Percentiles rank a stretch among this genome's conserved stretches.
Evolutionary conservation across 2,113 vertebrate genomes (phyloP).

Genomic region (Ibidorhyncha struthersii): DNA sequence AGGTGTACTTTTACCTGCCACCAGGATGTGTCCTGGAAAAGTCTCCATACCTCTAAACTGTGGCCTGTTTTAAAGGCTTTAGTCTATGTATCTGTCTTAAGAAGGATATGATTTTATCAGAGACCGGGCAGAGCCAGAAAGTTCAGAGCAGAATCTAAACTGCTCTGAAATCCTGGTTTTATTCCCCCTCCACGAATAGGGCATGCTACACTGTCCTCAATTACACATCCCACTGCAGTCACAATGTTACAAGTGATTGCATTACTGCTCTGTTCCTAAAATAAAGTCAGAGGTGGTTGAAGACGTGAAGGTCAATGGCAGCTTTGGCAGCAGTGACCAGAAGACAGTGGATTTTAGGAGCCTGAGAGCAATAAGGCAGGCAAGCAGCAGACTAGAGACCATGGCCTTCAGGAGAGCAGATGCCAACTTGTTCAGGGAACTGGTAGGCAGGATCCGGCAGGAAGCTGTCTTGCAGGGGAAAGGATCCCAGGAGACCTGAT

Average conservation of each 20-base stretch:
- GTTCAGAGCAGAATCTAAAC: neutral
- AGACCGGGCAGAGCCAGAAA: neutral
- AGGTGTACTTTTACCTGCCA: neutral
- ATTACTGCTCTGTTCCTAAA: neutral
- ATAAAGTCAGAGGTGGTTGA: neutral
- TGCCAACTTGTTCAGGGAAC: neutral
- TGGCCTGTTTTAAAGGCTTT: neutral
- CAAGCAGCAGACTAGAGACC: neutral
- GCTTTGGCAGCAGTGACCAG: neutral
- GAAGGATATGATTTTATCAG: neutral
- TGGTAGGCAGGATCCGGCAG: neutral
- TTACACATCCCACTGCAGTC: neutral
- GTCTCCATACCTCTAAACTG: neutral
- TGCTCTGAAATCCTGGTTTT: neutral
- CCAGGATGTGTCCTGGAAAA: neutral
- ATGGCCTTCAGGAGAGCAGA: neutral
- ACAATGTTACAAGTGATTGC: no score
- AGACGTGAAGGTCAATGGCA: neutral
- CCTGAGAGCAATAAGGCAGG: neutral
- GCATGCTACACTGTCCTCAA: neutral
- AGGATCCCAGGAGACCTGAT: neutral
- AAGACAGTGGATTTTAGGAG: neutral
- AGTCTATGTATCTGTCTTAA: neutral
- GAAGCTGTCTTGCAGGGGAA: neutral
- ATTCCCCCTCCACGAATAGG: neutral